phyloP scores from a whole-genome alignment of 2,888 invertebrate species.

The Pilophorus perplexus region DNA sequence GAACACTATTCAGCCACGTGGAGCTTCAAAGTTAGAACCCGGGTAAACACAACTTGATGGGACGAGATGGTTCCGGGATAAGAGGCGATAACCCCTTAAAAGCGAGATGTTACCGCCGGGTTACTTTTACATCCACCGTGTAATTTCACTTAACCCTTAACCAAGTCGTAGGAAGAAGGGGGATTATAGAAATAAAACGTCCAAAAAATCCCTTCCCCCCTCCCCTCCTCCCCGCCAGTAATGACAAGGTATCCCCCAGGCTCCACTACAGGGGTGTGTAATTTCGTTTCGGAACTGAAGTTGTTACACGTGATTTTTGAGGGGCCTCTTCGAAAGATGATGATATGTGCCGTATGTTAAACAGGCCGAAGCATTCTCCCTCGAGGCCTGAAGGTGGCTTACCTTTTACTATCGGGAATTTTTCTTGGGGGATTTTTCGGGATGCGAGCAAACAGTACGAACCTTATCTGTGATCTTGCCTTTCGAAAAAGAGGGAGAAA shows the following conservation, averaged over 20 bases:
- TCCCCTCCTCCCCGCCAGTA: background rate
- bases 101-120: too few species aligned
- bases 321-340: constrained; percentile 1
- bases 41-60: too few species aligned
- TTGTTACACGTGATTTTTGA: constrained; percentile 16
- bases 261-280: constrained; percentile 1
- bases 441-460: background rate
- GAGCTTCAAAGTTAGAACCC: too few species aligned
- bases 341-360: constrained; percentile 37
- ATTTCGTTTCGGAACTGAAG: constrained; percentile 17
- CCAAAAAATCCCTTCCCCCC: too few species aligned
- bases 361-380: constrained; percentile 15
- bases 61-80: too few species aligned
- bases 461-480: too few species aligned
- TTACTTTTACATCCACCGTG: too few species aligned
- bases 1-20: too few species aligned
- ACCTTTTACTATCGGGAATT: background rate
- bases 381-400: constrained; percentile 12
- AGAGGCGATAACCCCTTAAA: too few species aligned
- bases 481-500: too few species aligned
- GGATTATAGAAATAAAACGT: constrained; percentile 18
- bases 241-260: constrained; percentile 9
- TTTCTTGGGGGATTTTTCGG: background rate
- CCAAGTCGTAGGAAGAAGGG: constrained; percentile 12
- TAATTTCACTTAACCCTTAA: constrained; percentile 29